phyloP scores from a whole-genome alignment of 2,113 vertebrate species.

The Campylomormyrus numenius region DNA sequence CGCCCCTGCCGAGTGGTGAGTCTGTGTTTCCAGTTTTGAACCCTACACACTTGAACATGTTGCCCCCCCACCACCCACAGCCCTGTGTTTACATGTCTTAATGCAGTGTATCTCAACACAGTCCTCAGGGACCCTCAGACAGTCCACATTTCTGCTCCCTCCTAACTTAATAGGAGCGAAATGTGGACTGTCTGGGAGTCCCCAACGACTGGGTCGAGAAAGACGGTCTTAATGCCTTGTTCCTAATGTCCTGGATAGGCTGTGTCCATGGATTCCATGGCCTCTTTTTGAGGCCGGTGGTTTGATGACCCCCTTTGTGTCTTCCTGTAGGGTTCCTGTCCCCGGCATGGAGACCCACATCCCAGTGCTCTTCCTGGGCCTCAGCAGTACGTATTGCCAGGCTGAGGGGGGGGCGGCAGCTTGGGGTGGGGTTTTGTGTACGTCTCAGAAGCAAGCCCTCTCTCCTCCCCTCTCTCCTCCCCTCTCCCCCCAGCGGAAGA shows the following conservation, averaged over 20 bases:
- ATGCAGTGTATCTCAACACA: not conserved
- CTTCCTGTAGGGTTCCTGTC: slow-evolving; percentile 77
- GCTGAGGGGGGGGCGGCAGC: not conserved
- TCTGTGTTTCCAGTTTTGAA: not conserved
- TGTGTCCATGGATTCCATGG: not conserved
- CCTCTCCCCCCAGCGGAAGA: slow-evolving; percentile 71
- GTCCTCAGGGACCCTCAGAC: not conserved
- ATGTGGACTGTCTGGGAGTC: not conserved
- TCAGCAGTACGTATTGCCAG: slow-evolving; percentile 70
- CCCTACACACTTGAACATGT: not conserved
- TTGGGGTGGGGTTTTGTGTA: not conserved
- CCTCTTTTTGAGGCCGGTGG: not conserved
- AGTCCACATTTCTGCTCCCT: not conserved
- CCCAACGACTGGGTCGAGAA: not conserved
- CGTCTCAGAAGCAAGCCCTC: not conserved
- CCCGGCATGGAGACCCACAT: slow-evolving; percentile 96
- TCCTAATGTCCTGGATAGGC: not conserved
- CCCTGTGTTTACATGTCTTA: not conserved
- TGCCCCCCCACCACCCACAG: not conserved
- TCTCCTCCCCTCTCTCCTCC: not conserved
- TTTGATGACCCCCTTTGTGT: not conserved
- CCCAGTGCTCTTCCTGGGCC: slow-evolving; percentile 90
- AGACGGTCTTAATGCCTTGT: not conserved
- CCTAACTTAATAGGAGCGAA: not conserved
- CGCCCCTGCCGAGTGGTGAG: slow-evolving; percentile 88